phyloP scores from a whole-genome alignment of 1,140 invertebrate species.

The Pectinophora gossypiella region DNA sequence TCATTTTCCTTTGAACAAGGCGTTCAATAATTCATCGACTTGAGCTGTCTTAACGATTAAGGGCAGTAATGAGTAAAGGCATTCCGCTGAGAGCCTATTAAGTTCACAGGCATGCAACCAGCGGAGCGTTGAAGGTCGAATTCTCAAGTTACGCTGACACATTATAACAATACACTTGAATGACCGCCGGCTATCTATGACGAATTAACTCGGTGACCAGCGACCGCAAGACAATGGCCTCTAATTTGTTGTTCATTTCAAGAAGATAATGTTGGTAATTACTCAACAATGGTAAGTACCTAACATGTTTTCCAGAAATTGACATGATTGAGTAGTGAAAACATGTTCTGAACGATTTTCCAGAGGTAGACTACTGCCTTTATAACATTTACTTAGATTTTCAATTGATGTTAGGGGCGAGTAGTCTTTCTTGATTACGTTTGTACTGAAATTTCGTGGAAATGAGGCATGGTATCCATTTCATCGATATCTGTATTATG shows the following conservation, averaged over 20 bases:
- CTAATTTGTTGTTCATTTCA: background rate
- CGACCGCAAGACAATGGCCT: slow-evolving; percentile 15
- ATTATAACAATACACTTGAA: slow-evolving; percentile 9
- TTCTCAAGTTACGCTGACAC: slow-evolving; percentile 21
- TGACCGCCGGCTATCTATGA: slow-evolving; percentile 1
- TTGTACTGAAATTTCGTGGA: too few relatives aligned
- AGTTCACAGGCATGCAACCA: slow-evolving; percentile 30
- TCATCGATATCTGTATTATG: too few relatives aligned
- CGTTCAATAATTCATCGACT: background rate
- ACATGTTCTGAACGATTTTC: too few relatives aligned
- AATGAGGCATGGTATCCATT: too few relatives aligned
- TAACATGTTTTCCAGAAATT: too few relatives aligned
- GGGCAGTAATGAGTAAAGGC: slow-evolving; percentile 10
- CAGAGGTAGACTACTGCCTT: too few relatives aligned
- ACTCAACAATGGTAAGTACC: too few relatives aligned
- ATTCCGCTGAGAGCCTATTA: slow-evolving; percentile 28
- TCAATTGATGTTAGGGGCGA: too few relatives aligned
- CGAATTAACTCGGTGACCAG: background rate
- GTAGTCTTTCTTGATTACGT: too few relatives aligned
- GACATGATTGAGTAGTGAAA: too few relatives aligned
- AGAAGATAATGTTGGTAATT: too few relatives aligned
- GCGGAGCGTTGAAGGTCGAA: slow-evolving; percentile 30
- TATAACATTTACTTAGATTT: too few relatives aligned
- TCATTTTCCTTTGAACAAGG: background rate
- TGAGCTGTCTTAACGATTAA: background rate